These are phyloP conservation scores for Apis florea DNA, from an alignment of 1,140 invertebrate species.

Conservation along the genomic window DNA sequence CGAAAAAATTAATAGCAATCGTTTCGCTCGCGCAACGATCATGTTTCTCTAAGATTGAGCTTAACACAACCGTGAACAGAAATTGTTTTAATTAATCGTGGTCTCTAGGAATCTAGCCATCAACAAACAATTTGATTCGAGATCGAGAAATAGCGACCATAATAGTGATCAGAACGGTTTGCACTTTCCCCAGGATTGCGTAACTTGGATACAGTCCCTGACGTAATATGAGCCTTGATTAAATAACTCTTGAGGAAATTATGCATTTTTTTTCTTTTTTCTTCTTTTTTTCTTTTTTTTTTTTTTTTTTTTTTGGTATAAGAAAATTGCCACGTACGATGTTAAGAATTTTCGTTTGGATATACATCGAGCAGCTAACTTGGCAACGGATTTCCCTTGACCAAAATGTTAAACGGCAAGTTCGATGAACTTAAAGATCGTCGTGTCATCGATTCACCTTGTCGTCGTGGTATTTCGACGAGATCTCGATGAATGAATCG, in stretches of 20 bases:
- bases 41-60: not conserved
- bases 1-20: not conserved
- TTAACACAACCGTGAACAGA: not conserved
- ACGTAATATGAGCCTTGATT: constrained; percentile 72
- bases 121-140: constrained; percentile 62
- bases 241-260: constrained; percentile 63
- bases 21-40: not conserved
- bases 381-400: too few relatives aligned
- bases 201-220: constrained; percentile 63
- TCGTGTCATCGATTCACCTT: too few relatives aligned
- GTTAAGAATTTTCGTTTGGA: too few relatives aligned
- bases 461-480: too few relatives aligned
- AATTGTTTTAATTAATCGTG: constrained; percentile 14
- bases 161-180: constrained; percentile 67
- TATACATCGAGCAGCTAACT: too few relatives aligned
- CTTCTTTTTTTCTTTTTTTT: too few relatives aligned
- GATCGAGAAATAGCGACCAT: constrained; percentile 68
- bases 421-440: not conserved
- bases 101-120: not conserved
- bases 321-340: constrained; percentile 26
- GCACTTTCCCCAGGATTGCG: constrained; percentile 72
- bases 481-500: constrained; percentile 1
- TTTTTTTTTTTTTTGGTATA: too few relatives aligned
- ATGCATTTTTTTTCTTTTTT: constrained; percentile 48
- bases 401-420: not conserved